A percentile compares a stretch with the other conserved stretches of the same genome.
These are phyloP conservation scores for Plodia interpunctella DNA, from an alignment of 1,140 invertebrate genomes.

Conservation along the genomic window DNA sequence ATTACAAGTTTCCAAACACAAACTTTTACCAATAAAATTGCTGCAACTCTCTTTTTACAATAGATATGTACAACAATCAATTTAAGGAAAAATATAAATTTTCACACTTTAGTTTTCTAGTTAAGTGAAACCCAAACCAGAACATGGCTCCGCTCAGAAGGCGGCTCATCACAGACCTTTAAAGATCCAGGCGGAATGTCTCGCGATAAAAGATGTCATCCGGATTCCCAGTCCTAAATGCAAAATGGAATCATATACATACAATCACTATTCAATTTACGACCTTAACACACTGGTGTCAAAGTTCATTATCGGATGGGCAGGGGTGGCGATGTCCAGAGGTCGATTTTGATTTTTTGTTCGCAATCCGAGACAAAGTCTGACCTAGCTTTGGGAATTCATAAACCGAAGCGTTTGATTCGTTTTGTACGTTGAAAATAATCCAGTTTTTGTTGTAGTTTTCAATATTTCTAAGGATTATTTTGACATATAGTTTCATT, in stretches of 20 bases:
- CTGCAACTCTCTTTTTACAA: too few species aligned
- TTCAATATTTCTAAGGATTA: not conserved
- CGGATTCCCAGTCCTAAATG: conserved; percentile 58
- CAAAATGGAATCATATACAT: conserved; percentile 43
- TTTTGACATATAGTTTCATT: too few species aligned
- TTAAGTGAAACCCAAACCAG: not conserved
- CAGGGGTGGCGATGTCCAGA: not conserved
- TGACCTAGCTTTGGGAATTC: conserved; percentile 72
- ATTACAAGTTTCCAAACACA: too few species aligned
- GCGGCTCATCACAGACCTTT: conserved; percentile 52
- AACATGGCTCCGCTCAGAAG: conserved; percentile 16
- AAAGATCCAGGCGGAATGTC: conserved; percentile 66
- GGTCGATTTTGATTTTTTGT: conserved; percentile 44
- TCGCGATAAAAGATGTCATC: conserved; percentile 75
- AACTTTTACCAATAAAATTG: too few species aligned
- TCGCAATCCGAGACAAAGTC: conserved; percentile 48
- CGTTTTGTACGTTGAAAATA: conserved; percentile 48
- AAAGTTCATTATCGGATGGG: conserved; percentile 33
- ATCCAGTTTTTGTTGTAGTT: conserved; percentile 26
- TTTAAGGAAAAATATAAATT: too few species aligned
- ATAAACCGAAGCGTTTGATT: conserved; percentile 59
- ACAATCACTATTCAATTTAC: conserved; percentile 24
- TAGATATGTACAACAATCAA: too few species aligned
- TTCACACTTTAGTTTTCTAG: too few species aligned
- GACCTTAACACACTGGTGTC: conserved; percentile 23